Evolutionary conservation across 2,888 invertebrate genomes (phyloP).

Genomic region (Euplagia quadripunctaria): DNA sequence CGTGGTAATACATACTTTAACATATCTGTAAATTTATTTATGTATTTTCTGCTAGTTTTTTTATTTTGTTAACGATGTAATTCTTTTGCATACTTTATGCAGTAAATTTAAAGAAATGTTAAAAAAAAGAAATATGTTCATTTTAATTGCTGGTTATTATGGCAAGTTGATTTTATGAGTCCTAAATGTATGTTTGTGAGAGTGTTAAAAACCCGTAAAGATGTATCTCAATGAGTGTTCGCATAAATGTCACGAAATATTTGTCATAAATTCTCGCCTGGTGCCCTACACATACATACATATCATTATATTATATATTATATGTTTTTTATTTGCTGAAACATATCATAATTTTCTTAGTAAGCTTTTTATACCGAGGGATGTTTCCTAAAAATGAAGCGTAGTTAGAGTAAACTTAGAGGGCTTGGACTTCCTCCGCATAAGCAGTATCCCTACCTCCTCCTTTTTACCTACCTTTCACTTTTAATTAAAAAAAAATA

Average conservation of each 20-base stretch:
- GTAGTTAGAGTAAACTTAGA: too few relatives aligned
- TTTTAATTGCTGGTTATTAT: neutral
- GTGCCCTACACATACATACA: neutral
- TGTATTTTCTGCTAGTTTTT: neutral
- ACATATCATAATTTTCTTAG: neutral
- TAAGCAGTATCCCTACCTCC: too few relatives aligned
- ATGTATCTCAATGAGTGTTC: conserved; percentile 25
- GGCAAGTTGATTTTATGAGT: conserved; percentile 6
- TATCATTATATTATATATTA: conserved; percentile 8
- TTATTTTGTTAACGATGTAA: neutral
- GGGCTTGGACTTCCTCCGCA: too few relatives aligned
- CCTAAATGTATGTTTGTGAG: conserved; percentile 21
- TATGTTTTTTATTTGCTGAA: neutral
- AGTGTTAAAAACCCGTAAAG: conserved; percentile 33
- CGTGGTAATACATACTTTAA: too few relatives aligned
- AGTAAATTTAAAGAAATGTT: neutral
- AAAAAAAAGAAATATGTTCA: neutral
- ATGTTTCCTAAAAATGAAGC: neutral
- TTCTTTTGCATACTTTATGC: neutral
- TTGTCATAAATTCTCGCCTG: conserved; percentile 38
- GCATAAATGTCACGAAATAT: conserved; percentile 34
- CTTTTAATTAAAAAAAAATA: too few relatives aligned
- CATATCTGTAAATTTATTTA: too few relatives aligned
- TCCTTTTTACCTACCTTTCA: too few relatives aligned
- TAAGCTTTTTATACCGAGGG: neutral